Base-by-base conservation (phyloP, 2,113 vertebrate genomes). In the Lichenostomus cassidix region DNA sequence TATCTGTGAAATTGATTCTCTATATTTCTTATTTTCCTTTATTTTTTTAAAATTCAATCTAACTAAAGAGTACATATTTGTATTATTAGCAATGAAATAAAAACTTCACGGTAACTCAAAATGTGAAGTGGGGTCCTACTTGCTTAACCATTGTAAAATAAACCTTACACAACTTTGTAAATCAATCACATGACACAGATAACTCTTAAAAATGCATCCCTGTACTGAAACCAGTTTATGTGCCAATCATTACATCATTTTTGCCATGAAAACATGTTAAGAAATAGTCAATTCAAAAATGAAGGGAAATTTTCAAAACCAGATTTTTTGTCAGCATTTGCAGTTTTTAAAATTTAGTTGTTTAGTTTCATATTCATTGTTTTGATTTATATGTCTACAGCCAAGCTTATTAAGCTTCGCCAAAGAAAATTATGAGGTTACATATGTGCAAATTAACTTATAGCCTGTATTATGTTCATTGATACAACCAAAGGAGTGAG, bases 101-200 rank as follows among this genome's bases (percentile, higher is more conserved):
- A 95, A 88, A 92, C 71, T 74, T 5, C 14, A 65, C 84, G 15
- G 67, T 87, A 90, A 90, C 22, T 92, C 49, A 89, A 83, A 95
- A 68, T 11, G 2, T 39, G 28, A 56, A 83, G 15, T 70, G 71
- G 11, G 28, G 15, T 33, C 42, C 14, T 91, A 64, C 24, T 84
- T 7, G 4, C 6, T 77, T 39, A 92, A 49, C 25, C 2, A 7
- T 29, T 31, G 33, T 63, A 79, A 92, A 91, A 73, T 76, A 78
- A 90, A 65, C 20, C 42, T 33, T 67, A 67, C 16, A n/a, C 78
- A 75, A 85, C 22, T 75, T 82, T 55, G 11, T 68, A 39, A 83
- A 92, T 78, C 37, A n/a, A 39, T 82, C 19, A 63, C 17, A 17
- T 25, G 5, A 65, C 59, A 64, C 5, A 55, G 29, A 62, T 68